Percentiles rank a stretch among this genome's conserved stretches.
These are phyloP conservation scores for Drosophila micromelanica DNA, from an alignment of 1,140 invertebrate species.

Conservation along the genomic window DNA sequence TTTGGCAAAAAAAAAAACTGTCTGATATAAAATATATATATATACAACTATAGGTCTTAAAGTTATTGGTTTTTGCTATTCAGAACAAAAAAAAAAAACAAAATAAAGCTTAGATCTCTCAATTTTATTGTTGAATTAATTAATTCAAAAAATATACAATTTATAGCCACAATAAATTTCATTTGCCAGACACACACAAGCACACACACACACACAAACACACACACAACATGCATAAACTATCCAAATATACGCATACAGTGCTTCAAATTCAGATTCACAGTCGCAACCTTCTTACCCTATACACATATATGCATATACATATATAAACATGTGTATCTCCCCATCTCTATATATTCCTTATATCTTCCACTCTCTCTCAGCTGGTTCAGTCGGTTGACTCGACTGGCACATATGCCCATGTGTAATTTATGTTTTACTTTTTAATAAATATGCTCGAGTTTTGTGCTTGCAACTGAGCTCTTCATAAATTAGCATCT, in stretches of 20 bases:
- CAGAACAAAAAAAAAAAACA: not conserved
- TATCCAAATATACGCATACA: slow-evolving; percentile 12
- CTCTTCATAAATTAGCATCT: slow-evolving; percentile 43
- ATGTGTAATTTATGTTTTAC: slow-evolving; percentile 69
- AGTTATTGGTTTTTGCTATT: no score
- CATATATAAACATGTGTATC: not conserved
- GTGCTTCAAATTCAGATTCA: slow-evolving; percentile 23
- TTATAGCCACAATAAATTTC: slow-evolving; percentile 69
- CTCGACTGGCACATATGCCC: slow-evolving; percentile 57
- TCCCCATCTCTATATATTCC: not conserved
- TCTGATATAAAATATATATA: no score
- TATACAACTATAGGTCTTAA: no score
- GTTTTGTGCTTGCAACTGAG: slow-evolving; percentile 41
- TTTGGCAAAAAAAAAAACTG: no score
- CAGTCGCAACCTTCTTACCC: no score
- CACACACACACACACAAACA: slow-evolving; percentile 14
- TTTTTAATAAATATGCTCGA: slow-evolving; percentile 63
- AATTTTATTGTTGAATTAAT: slow-evolving; percentile 71
- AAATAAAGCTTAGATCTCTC: slow-evolving; percentile 29
- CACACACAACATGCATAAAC: not conserved
- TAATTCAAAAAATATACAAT: slow-evolving; percentile 73
- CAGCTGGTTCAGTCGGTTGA: not conserved
- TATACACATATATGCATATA: no score
- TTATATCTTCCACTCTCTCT: not conserved
- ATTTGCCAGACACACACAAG: slow-evolving; percentile 22